Conservation (phyloP, 1,140 invertebrate genomes). For the Nixonia krombeini region DNA sequence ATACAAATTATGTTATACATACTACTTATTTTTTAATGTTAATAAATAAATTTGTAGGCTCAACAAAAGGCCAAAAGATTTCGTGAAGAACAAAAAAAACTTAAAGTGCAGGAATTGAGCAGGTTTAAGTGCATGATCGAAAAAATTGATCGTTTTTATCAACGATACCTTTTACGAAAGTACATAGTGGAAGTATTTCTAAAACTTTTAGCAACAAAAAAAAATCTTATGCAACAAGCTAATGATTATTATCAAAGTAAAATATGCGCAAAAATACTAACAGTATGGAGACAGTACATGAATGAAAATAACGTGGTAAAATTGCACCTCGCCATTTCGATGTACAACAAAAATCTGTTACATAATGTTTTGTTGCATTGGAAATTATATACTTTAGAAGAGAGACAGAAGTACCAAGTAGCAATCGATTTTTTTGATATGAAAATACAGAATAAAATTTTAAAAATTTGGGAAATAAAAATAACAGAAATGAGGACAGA, state of each 20-base stretch:
- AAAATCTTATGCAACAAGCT: constrained; percentile 42
- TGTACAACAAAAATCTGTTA: constrained; percentile 52
- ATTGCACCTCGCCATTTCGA: constrained; percentile 27
- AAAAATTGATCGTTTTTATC: constrained; percentile 55
- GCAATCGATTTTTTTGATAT: constrained; percentile 61
- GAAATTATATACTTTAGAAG: constrained; percentile 33
- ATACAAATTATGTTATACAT: not conserved
- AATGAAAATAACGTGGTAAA: constrained; percentile 30
- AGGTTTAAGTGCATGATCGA: constrained; percentile 42
- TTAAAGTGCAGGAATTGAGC: constrained; percentile 50
- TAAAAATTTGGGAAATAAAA: constrained; percentile 45
- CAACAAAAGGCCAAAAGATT: constrained; percentile 53
- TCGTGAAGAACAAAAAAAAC: constrained; percentile 55
- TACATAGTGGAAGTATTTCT: constrained; percentile 55
- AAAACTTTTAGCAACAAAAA: constrained; percentile 48
- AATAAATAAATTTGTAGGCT: constrained; percentile 38
- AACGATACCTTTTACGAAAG: constrained; percentile 54
- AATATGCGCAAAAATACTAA: constrained; percentile 44
- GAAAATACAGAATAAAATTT: constrained; percentile 48
- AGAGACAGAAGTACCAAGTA: constrained; percentile 54
- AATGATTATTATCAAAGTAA: constrained; percentile 38
- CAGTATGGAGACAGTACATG: constrained; percentile 43
- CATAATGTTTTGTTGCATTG: constrained; percentile 46
- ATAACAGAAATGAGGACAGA: constrained; percentile 24
- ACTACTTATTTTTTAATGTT: too few species aligned